Evolutionary conservation across 2,113 vertebrate species (phyloP).

Genomic region (Bolborhynchus lineola): DNA sequence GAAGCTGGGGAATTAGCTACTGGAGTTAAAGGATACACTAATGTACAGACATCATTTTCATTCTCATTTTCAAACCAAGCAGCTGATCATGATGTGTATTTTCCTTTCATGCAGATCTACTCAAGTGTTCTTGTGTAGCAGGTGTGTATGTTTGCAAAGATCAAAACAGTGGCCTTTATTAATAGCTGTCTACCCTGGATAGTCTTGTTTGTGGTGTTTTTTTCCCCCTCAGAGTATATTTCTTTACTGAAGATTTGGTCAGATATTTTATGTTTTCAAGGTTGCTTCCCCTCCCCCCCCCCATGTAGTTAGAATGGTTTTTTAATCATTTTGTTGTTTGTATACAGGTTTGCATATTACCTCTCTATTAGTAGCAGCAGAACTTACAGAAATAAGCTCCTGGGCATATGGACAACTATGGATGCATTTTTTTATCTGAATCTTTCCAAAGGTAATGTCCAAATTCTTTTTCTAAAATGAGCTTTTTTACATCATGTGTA

Average conservation of each 20-base stretch:
- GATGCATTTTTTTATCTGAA: constrained; percentile 55
- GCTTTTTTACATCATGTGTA: constrained; percentile 25
- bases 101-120: constrained; percentile 1
- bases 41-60: neutral
- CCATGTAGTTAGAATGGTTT: neutral
- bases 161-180: neutral
- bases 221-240: neutral
- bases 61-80: neutral
- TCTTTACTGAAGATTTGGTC: neutral
- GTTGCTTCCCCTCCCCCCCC: neutral
- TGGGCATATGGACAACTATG: neutral
- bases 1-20: neutral
- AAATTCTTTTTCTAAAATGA: constrained; percentile 36
- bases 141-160: neutral
- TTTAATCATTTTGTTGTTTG: neutral
- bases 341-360: neutral
- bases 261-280: neutral
- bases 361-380: neutral
- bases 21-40: constrained; percentile 16
- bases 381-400: constrained; percentile 48
- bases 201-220: neutral
- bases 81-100: neutral
- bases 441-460: neutral
- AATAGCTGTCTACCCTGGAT: neutral
- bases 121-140: constrained; percentile 15